Percentiles rank a stretch among this genome's conserved stretches.
Conservation (phyloP, 2,113 vertebrate species). For the Donacobius atricapilla region DNA sequence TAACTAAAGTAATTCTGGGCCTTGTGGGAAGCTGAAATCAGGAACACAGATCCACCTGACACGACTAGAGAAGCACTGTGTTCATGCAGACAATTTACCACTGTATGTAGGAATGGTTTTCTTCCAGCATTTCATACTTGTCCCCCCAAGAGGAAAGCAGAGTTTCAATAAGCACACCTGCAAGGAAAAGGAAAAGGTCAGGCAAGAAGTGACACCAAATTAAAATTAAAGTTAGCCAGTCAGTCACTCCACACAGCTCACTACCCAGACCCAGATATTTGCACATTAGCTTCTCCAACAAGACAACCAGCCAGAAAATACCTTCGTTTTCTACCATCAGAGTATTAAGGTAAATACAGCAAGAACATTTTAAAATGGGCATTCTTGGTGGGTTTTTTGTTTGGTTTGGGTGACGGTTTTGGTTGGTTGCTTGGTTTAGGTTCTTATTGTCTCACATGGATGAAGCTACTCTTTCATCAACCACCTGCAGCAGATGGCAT, state of each 20-base stretch:
- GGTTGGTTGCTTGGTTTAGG: fast-evolving
- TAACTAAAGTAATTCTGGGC: background rate
- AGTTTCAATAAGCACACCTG: conserved; percentile 83
- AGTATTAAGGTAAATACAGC: background rate
- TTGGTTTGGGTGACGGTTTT: background rate
- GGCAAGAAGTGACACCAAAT: background rate
- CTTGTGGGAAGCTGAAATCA: background rate
- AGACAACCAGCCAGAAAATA: background rate
- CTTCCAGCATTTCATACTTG: conserved; percentile 85
- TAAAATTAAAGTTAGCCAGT: background rate
- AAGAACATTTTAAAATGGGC: background rate
- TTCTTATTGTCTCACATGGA: background rate
- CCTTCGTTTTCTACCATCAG: background rate
- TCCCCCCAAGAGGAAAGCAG: conserved; percentile 86
- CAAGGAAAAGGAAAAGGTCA: background rate
- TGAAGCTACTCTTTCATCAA: background rate
- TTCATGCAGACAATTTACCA: conserved; percentile 75
- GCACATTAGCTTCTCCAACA: background rate
- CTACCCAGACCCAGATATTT: background rate
- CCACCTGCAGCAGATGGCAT: background rate
- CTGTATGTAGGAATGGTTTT: conserved; percentile 96
- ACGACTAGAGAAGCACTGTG: background rate
- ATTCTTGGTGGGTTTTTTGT: background rate
- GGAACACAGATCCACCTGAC: background rate
- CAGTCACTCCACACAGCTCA: background rate